Evolutionary conservation across 2,113 vertebrate species (phyloP).

Genomic region (Erythrocebus patas): DNA sequence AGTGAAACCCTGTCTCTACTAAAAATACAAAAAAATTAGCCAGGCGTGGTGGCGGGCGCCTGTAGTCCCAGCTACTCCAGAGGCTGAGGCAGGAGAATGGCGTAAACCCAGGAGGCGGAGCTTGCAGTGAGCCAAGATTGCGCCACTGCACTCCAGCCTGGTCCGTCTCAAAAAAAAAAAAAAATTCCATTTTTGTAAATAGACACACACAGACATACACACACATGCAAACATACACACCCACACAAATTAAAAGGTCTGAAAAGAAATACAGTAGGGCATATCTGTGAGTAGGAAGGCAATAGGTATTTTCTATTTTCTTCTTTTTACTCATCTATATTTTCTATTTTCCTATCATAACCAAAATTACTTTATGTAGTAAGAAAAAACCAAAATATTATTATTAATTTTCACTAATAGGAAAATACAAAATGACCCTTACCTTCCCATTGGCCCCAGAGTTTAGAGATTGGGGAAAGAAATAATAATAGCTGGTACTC

Average conservation of each 20-base stretch:
- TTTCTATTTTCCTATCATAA: not conserved
- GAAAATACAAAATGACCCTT: not conserved
- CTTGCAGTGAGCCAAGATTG: too few relatives aligned
- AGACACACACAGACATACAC: not conserved
- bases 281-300: not conserved
- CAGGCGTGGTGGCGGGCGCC: rapidly evolving
- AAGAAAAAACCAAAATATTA: not conserved
- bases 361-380: not conserved
- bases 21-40: too few relatives aligned
- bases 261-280: not conserved
- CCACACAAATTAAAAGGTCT: not conserved
- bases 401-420: not conserved
- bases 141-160: too few relatives aligned
- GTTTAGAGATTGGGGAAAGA: not conserved
- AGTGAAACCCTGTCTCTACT: too few relatives aligned
- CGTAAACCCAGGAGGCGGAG: too few relatives aligned
- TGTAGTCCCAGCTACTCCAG: too few relatives aligned
- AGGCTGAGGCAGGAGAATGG: too few relatives aligned
- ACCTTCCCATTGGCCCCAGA: constrained; percentile 1
- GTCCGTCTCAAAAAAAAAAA: too few relatives aligned
- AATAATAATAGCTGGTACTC: not conserved
- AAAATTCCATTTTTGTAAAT: constrained; percentile 28
- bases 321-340: not conserved
- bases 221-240: not conserved
- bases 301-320: not conserved